These are phyloP conservation scores for Telmatherina bonti DNA, from an alignment of 2,797 vertebrate genomes.

Conservation along the genomic window DNA sequence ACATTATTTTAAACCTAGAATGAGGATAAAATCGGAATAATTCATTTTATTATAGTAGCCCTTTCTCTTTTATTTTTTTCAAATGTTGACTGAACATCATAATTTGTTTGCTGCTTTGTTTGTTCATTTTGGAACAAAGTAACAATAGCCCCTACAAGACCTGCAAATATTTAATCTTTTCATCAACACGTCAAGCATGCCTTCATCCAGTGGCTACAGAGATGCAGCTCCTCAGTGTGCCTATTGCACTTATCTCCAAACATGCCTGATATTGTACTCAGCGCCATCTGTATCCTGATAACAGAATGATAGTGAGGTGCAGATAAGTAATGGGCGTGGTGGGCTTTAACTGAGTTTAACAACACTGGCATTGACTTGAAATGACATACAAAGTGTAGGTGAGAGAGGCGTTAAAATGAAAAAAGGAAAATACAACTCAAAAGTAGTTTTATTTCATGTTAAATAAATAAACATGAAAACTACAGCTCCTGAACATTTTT, in stretches of 20 bases:
- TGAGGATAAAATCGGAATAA: neutral
- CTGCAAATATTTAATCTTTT: neutral
- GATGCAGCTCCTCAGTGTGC: neutral
- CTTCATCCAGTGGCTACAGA: neutral
- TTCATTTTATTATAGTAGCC: neutral
- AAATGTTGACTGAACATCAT: neutral
- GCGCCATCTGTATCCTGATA: neutral
- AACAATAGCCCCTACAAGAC: neutral
- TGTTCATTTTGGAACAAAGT: neutral
- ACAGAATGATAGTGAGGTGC: neutral
- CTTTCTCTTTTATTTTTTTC: neutral
- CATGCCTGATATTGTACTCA: neutral
- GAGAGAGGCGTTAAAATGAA: neutral
- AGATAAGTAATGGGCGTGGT: neutral
- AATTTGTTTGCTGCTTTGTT: neutral
- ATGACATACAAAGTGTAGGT: neutral
- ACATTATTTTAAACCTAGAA: neutral
- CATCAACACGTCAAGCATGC: neutral
- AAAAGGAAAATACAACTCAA: neutral
- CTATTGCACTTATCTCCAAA: neutral
- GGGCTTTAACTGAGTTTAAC: neutral
- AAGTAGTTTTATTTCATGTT: constrained; percentile 60
- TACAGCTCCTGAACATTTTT: neutral
- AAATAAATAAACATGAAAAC: constrained; percentile 41
- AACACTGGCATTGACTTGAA: neutral